Base-by-base conservation (phyloP, 2,888 invertebrate genomes). In the Euclidia mi region DNA sequence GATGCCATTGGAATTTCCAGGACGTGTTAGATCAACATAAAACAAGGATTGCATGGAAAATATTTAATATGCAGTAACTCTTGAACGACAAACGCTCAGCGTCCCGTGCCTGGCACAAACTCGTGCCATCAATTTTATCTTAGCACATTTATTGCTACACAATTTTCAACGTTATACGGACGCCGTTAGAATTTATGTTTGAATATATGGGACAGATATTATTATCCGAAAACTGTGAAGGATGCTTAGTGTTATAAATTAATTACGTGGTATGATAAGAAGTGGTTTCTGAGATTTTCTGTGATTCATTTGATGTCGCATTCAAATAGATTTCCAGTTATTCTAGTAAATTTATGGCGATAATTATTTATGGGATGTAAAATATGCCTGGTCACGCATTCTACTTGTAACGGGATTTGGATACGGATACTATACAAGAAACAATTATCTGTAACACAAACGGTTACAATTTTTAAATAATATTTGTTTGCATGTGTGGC, bases 1-100 rank as follows among this genome's bases (percentile, higher is more conserved):
- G 2, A 10, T 56, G 72, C 63, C 64, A 64, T 67, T 37, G 55
- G 56, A 57, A 56, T 34, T 57, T 56, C 72, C 72, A 28, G 42
- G 7, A 25, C 28, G 17, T 4, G 35, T 28, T 32, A n/a, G n/a
- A 14, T 14, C 7, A 11, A 7, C 9, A 29, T 45, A 12, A 11
- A 28, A 4, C 50, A 51, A 10, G 12, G 6, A 38, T 50, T 34
- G 28, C 14, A 12, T 28, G 12, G 15, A 31, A n/a, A 17, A 43
- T 31, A 31, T 12, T 15, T 10, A 31, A 29, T 17, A 1, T 32
- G 28, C 2, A 37, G 10, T n/a, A n/a, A n/a, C n/a, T 17, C 15
- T 37, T n/a, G 3, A 14, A 15, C 14, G 34, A 9, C 34, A 34
- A 34, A 14, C 34, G 14, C 4, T 6, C 12, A 34, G 1, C n/a